A percentile compares a stretch with the other conserved stretches of the same genome.
These are phyloP conservation scores for Chironomus striatipennis DNA, from an alignment of 1,140 invertebrate species.

Conservation along the genomic window DNA sequence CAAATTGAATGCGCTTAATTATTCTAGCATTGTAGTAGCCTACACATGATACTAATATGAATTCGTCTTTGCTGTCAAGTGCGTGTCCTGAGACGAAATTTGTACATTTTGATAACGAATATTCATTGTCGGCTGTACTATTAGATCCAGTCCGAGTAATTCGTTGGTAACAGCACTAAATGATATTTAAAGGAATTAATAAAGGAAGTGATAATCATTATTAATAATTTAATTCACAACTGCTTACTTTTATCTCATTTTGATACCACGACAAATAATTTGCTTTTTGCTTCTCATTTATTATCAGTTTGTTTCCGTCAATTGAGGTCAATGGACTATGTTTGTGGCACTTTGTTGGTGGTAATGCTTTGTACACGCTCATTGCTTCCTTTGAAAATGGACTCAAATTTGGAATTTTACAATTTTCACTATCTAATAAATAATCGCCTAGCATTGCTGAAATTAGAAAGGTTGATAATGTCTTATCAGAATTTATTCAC, in stretches of 20 bases:
- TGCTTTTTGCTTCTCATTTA: slow-evolving; percentile 33
- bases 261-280: slow-evolving; percentile 32
- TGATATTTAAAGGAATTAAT: not conserved
- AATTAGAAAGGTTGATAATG: too few relatives aligned
- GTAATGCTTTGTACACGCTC: slow-evolving; percentile 46
- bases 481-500: too few relatives aligned
- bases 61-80: not conserved
- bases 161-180: slow-evolving; percentile 47
- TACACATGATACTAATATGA: not conserved
- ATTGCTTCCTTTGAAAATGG: slow-evolving; percentile 57
- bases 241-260: slow-evolving; percentile 21
- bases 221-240: too few relatives aligned
- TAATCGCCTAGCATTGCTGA: slow-evolving; percentile 28
- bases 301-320: slow-evolving; percentile 33
- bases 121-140: slow-evolving; percentile 38
- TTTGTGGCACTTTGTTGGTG: slow-evolving; percentile 48
- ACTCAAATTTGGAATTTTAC: slow-evolving; percentile 58
- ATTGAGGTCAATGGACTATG: slow-evolving; percentile 43
- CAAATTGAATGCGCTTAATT: slow-evolving; percentile 22
- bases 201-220: too few relatives aligned
- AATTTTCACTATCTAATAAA: slow-evolving; percentile 57
- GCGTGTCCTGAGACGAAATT: not conserved
- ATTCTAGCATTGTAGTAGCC: not conserved
- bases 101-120: slow-evolving; percentile 40
- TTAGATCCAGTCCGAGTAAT: slow-evolving; percentile 36